Percentiles rank a stretch among this genome's conserved stretches.
These are phyloP conservation scores for Arrhamphus sclerolepis DNA, from an alignment of 2,797 vertebrate genomes.

Conservation along the genomic window DNA sequence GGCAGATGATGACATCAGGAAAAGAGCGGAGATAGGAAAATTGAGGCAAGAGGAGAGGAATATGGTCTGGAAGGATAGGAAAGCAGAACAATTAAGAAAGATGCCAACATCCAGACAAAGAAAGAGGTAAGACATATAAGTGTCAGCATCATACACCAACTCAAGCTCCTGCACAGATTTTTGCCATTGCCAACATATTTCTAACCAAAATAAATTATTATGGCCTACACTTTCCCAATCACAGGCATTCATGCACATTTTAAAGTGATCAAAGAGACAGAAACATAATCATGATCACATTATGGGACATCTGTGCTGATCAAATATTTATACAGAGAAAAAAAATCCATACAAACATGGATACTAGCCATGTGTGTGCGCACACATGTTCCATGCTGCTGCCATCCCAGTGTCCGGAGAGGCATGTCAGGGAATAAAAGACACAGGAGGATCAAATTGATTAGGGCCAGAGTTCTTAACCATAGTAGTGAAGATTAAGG, in stretches of 20 bases:
- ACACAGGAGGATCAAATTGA: constrained; percentile 68
- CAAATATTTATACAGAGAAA: constrained; percentile 61
- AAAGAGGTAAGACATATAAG: neutral
- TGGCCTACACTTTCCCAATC: neutral
- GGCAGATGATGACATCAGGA: constrained; percentile 22
- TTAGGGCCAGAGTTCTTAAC: constrained; percentile 50
- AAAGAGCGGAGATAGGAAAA: constrained; percentile 6
- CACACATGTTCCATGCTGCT: constrained; percentile 7
- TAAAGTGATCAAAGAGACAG: constrained; percentile 25
- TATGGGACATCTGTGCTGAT: constrained; percentile 50
- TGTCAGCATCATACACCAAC: constrained; percentile 24
- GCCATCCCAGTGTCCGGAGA: constrained; percentile 40
- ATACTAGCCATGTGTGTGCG: constrained; percentile 32
- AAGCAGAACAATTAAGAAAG: neutral
- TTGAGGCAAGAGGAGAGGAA: constrained; percentile 11
- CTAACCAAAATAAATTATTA: neutral
- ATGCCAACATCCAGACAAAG: neutral
- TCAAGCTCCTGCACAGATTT: constrained; percentile 17
- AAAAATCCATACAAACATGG: constrained; percentile 47
- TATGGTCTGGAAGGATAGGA: constrained; percentile 1
- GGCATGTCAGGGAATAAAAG: constrained; percentile 49
- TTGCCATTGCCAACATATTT: too few relatives aligned
- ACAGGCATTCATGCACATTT: constrained; percentile 3
- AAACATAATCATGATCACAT: constrained; percentile 23
- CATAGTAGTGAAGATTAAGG: constrained; percentile 62